A percentile compares a stretch with the other conserved stretches of the same genome.
phyloP scores from a whole-genome alignment of 2,113 vertebrate genomes.

The Trochalopteron elliotii region DNA sequence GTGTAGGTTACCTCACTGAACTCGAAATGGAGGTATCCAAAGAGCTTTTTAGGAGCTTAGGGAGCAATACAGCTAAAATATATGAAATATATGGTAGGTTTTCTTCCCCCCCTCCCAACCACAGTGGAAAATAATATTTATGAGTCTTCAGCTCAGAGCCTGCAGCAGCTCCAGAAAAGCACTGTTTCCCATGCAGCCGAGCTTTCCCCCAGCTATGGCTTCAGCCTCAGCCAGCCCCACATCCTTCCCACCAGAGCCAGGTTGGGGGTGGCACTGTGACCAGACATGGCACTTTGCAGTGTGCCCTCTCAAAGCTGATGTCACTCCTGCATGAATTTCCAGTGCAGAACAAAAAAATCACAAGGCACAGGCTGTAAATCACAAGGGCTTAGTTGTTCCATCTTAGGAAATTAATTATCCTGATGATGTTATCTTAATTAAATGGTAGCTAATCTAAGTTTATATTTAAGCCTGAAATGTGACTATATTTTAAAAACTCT shows the following conservation, averaged over 20 bases:
- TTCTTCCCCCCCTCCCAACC: background rate
- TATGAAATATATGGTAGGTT: background rate
- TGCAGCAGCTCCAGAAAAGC: background rate
- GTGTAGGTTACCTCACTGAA: background rate
- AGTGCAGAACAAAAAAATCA: conserved; percentile 5
- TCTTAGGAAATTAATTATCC: conserved; percentile 57
- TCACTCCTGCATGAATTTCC: background rate
- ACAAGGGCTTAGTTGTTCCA: conserved; percentile 29
- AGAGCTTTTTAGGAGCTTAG: background rate
- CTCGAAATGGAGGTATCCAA: background rate
- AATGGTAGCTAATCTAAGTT: conserved; percentile 59
- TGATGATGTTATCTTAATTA: conserved; percentile 65
- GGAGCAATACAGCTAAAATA: background rate
- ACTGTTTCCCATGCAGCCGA: background rate
- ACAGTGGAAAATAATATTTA: background rate
- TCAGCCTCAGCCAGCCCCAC: background rate
- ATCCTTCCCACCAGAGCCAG: background rate
- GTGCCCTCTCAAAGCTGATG: background rate
- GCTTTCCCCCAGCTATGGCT: background rate
- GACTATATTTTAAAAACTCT: conserved; percentile 63
- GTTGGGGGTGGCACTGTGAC: background rate
- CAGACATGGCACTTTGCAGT: background rate
- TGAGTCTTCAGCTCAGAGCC: background rate
- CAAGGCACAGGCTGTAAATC: conserved; percentile 27
- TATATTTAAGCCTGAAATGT: conserved; percentile 60